These are phyloP conservation scores for Clavelina lepadiformis DNA, from an alignment of 23 tunicate species.

Conservation along the genomic window DNA sequence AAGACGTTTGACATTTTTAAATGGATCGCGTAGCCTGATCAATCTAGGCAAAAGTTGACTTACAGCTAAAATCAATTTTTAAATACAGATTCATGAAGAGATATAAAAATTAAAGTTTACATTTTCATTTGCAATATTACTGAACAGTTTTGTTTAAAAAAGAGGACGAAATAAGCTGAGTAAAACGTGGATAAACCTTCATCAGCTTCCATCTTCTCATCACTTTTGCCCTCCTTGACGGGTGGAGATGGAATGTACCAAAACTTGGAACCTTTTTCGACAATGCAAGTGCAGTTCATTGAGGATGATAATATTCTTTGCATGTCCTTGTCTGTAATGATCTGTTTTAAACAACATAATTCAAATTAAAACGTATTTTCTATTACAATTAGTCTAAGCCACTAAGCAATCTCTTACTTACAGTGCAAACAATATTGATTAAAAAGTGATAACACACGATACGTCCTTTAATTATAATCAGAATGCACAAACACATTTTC, in stretches of 20 bases:
- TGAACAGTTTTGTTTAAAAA: neutral
- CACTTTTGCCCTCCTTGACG: slow-evolving; percentile 2
- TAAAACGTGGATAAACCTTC: neutral
- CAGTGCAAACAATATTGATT: too few relatives aligned
- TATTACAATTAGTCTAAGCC: too few relatives aligned
- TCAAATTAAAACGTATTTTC: neutral
- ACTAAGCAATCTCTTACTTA: too few relatives aligned
- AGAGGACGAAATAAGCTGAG: neutral
- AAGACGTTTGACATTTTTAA: too few relatives aligned
- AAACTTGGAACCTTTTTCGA: slow-evolving; percentile 11
- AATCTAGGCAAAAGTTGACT: too few relatives aligned
- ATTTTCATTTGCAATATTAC: neutral
- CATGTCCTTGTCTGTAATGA: slow-evolving; percentile 54
- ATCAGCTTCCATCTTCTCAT: neutral
- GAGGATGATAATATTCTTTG: slow-evolving; percentile 26
- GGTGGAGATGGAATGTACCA: slow-evolving; percentile 64
- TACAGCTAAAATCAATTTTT: too few relatives aligned
- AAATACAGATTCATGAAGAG: too few relatives aligned
- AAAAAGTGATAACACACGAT: too few relatives aligned
- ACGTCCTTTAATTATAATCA: too few relatives aligned
- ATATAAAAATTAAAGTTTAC: too few relatives aligned
- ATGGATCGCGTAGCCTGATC: too few relatives aligned
- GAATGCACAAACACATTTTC: too few relatives aligned
- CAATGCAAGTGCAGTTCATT: slow-evolving; percentile 21
- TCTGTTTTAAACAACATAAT: slow-evolving; percentile 19